Base-by-base conservation (phyloP, 2,888 invertebrate species). In the Diplazon laetatorius region DNA sequence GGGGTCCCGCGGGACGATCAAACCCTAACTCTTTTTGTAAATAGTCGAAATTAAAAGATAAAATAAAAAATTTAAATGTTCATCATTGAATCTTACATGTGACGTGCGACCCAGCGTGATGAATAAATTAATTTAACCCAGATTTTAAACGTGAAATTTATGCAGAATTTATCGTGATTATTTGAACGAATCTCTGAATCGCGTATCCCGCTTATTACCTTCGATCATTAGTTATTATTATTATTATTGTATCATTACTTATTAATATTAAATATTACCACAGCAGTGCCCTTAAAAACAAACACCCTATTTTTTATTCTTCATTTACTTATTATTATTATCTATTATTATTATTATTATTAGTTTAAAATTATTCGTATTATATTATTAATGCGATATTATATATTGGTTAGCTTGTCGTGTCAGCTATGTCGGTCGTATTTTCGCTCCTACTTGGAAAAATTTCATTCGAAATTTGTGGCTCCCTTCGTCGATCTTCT, bases 261-360 rank as follows among this genome's bases (percentile, higher is more conserved):
- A 69, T 69, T 60, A 76, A 74, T 75, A 73, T 80, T 65, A 39
- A 76, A 59, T 66, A 72, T 55, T 57, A 75, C 65, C 80, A 75
- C 80, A 69, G 60, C 80, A 80, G 80, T 80, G 80, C 80, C 68
- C 80, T 80, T 80, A 80, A 72, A 79, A 78, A 66, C 37, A 80
- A 72, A 79, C 75, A 66, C 37, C 55, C 30, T 68, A 68, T 68
- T 52, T 44, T 20, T 42, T 22, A 59, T 18, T 73, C 55, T n/a
- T n/a, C n/a, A n/a, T n/a, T n/a, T 50, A 16, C 68, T 50, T 65
- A 63, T 82, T 78, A 76, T 46, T 62, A 75, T 82, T 82, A 75
- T 39, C 57, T 5, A 71, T 77, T 80, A 71, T 48, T 63, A 46
- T 70, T 63, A 70, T 74, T 75, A 79, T 60, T 75, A 75, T 70